Evolutionary conservation across 2,888 invertebrate genomes (phyloP).

Genomic region (Tipula vernalis): DNA sequence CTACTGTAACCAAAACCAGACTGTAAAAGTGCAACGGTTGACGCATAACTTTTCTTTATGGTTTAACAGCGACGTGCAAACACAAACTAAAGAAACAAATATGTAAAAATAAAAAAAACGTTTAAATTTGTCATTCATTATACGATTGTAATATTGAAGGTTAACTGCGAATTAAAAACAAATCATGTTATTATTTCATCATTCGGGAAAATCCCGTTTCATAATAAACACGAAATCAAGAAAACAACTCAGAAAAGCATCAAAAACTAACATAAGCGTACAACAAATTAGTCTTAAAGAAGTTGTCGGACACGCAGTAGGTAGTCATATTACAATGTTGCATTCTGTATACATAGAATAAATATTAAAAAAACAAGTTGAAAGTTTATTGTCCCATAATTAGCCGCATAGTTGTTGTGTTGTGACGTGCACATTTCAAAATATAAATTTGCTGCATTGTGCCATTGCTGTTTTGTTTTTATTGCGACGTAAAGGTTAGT

Average conservation of each 20-base stretch:
- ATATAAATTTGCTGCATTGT: no score
- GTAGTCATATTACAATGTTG: not conserved
- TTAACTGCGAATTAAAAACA: not conserved
- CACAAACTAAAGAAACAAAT: not conserved
- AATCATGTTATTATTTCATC: not conserved
- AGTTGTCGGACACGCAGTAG: not conserved
- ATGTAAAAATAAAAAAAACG: not conserved
- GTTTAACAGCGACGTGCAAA: not conserved
- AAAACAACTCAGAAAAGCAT: not conserved
- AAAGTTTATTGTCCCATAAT: not conserved
- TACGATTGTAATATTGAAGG: not conserved
- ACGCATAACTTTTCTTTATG: not conserved
- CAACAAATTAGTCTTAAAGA: not conserved
- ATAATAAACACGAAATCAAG: not conserved
- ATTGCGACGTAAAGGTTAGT: not conserved
- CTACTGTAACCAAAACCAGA: not conserved
- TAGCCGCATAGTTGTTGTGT: not conserved
- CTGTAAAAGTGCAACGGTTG: not conserved
- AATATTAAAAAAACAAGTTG: not conserved
- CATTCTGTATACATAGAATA: not conserved
- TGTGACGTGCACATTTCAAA: not conserved
- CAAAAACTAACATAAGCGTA: not conserved
- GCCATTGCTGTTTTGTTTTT: no score
- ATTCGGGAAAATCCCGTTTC: not conserved
- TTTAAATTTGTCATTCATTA: not conserved